A percentile compares a stretch with the other conserved stretches of the same genome.
phyloP scores from a whole-genome alignment of 2,113 vertebrate species.

The Bombycilla garrulus region DNA sequence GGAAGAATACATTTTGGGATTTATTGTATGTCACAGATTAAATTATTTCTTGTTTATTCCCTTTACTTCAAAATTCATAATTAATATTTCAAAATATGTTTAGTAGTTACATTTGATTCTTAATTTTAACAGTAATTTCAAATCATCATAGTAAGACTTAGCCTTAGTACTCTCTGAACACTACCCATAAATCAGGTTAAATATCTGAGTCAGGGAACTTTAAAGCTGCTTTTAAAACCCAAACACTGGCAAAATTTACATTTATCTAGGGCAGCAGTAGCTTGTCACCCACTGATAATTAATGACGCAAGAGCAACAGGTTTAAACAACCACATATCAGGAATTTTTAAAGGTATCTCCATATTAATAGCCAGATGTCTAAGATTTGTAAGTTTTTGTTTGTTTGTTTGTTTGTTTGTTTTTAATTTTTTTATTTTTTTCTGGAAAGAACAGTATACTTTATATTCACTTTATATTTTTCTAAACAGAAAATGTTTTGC shows the following conservation, averaged over 20 bases:
- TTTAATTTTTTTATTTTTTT: too few species aligned
- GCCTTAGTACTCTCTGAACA: constrained; percentile 52
- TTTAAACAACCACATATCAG: neutral
- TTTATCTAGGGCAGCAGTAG: constrained; percentile 19
- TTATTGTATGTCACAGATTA: constrained; percentile 69
- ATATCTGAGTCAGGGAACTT: constrained; percentile 52
- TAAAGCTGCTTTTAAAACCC: constrained; percentile 56
- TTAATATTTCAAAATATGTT: constrained; percentile 71
- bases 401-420: too few species aligned
- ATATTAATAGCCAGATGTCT: neutral
- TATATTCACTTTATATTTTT: neutral
- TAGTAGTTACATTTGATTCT: constrained; percentile 57
- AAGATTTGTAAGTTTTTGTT: neutral
- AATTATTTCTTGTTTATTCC: constrained; percentile 72
- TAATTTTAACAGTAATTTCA: constrained; percentile 71
- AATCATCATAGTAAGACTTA: constrained; percentile 41
- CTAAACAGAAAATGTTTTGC: neutral
- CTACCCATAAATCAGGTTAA: constrained; percentile 73
- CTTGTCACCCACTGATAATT: constrained; percentile 19
- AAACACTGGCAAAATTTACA: constrained; percentile 30
- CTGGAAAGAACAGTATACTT: neutral
- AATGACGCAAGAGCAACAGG: neutral
- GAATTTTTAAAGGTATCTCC: neutral
- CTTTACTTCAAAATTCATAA: constrained; percentile 68
- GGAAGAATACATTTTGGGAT: constrained; percentile 58